phyloP scores from a whole-genome alignment of 1,140 invertebrate genomes.

The Homarus americanus region DNA sequence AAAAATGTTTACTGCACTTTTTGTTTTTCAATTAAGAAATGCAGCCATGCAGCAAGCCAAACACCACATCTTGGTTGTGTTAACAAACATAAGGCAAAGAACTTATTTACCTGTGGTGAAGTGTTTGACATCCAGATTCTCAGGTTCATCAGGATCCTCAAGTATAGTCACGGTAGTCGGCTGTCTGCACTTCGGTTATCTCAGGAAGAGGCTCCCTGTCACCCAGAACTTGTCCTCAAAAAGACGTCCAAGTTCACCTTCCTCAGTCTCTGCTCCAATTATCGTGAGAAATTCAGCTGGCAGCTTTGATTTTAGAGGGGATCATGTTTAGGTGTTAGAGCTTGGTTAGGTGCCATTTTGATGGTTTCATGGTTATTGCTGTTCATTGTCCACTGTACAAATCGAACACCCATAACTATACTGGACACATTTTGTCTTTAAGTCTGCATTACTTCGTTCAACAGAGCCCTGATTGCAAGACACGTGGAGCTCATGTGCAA shows the following conservation, averaged over 20 bases:
- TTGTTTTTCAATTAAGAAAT: no score
- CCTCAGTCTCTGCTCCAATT: not conserved
- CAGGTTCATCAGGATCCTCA: not conserved
- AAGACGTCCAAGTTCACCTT: slow-evolving; percentile 1
- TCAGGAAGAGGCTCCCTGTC: not conserved
- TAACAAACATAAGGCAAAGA: no score
- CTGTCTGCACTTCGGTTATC: not conserved
- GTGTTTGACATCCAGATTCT: not conserved
- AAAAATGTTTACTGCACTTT: no score
- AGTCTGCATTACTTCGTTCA: slow-evolving; percentile 1
- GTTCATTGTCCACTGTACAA: slow-evolving; percentile 14
- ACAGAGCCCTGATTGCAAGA: not conserved
- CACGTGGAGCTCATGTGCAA: not conserved
- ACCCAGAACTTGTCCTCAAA: not conserved
- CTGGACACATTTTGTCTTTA: slow-evolving; percentile 10
- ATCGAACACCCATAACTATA: slow-evolving; percentile 21
- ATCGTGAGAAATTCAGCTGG: not conserved
- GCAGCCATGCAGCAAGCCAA: no score
- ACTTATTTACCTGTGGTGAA: no score
- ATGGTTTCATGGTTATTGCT: slow-evolving; percentile 13
- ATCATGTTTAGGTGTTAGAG: not conserved
- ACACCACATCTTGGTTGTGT: no score
- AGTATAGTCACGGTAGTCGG: not conserved
- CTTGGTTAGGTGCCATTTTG: slow-evolving; percentile 1
- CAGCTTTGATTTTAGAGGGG: not conserved